Evolutionary conservation across 2,888 invertebrate species (phyloP), one percentile per base, ranked within the genome.

Genomic region (Polyommatus iphigenia): DNA sequence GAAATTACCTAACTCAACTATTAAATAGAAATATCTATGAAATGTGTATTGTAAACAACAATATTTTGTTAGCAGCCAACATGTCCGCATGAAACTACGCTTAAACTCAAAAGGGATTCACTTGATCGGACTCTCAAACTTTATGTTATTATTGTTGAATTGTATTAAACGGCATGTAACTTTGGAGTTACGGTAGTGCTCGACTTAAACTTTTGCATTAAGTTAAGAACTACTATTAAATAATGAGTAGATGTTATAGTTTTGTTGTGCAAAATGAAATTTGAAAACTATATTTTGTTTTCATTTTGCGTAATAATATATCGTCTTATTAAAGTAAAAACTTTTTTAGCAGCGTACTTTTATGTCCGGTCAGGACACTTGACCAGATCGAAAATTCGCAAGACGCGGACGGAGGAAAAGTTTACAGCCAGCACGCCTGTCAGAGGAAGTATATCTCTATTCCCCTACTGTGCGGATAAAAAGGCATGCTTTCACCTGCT

Each of bases 11-110:
- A 32, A 67, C 29, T 67, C 18, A 67, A 32, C 15, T 32, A 67
- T 67, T 67, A 67, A 67, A 67, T 67, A 32, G 67, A 67, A 67
- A 18, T 62, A 29, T 32, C 46, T 41, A 20, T 41, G 24, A 75
- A 75, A 50, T 75, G 54, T 75, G 24, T 13, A 29, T 75, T 75
- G 75, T 75, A 24, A 73, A 50, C 73, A 73, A 75, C 46, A 50
- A 50, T 50, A 54, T 75, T 54, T 54, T 75, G 54, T 75, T 6
- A 24, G 73, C 20, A 20, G 46, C 73, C 7, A 29, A 20, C 54
- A 75, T n/a, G 15, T 50, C 29, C 50, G 50, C 29, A 75, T 50
- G 13, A 54, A 75, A 75, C 75, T 54, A 50, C 75, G 6, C 24
- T 73, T 50, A 54, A 75, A 75, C 75, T 50, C 13, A 24, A 75